Evolutionary conservation across 2,113 vertebrate genomes (phyloP).

Genomic region (Danionella cerebrum): DNA sequence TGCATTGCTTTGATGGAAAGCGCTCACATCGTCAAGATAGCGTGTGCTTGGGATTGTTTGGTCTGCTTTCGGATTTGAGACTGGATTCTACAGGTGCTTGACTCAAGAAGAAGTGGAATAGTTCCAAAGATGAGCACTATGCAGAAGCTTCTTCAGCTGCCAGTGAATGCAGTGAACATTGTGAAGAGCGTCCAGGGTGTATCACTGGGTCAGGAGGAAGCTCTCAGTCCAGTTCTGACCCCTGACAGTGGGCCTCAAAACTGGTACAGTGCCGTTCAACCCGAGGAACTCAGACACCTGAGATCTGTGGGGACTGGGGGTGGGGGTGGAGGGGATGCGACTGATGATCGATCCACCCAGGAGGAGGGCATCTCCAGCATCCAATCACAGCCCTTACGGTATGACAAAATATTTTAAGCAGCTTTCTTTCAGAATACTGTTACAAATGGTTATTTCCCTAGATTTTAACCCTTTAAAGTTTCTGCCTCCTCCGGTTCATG

Average conservation of each 20-base stretch:
- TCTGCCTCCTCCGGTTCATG: no score
- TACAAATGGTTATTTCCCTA: no score
- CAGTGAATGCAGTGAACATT: slow-evolving; percentile 61
- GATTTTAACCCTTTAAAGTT: no score
- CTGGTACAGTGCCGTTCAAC: slow-evolving; percentile 82
- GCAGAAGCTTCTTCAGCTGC: slow-evolving; percentile 84
- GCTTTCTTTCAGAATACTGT: no score
- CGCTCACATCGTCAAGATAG: no score
- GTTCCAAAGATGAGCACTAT: slow-evolving; percentile 60
- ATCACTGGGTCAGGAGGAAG: slow-evolving; percentile 66
- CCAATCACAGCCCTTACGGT: slow-evolving; percentile 74
- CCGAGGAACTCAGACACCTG: slow-evolving; percentile 77
- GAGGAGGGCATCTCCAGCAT: slow-evolving; percentile 55
- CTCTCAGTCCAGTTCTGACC: slow-evolving; percentile 76
- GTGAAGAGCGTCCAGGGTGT: slow-evolving; percentile 66
- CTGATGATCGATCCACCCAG: slow-evolving; percentile 34
- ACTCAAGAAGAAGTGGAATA: no score
- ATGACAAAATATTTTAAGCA: slow-evolving; percentile 59
- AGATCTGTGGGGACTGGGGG: slow-evolving; percentile 43
- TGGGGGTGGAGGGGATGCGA: slow-evolving; percentile 33
- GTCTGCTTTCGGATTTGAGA: neutral
- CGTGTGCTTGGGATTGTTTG: neutral
- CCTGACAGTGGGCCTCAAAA: slow-evolving; percentile 65
- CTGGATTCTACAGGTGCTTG: slow-evolving; percentile 7
- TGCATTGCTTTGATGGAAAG: neutral